Evolutionary conservation across 2,113 vertebrate species (phyloP).

Genomic region (Plecotus auritus): DNA sequence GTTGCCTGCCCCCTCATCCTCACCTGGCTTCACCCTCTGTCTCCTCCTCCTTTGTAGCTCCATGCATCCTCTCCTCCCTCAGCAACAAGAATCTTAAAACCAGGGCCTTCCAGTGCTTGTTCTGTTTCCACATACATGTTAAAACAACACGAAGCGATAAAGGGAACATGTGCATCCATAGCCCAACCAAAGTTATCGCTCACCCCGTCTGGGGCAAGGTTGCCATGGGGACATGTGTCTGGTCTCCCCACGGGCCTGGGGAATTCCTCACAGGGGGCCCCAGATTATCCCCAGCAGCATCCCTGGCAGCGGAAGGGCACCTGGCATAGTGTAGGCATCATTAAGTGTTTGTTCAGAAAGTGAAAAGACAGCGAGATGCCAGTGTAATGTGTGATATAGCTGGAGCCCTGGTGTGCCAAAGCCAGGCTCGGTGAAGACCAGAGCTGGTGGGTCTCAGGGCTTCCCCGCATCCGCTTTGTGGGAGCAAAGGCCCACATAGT

Average conservation of each 20-base stretch:
- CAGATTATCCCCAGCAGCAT: not conserved
- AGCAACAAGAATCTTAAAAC: not conserved
- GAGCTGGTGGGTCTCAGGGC: not conserved
- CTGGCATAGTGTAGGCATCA: not conserved
- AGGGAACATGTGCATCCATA: not conserved
- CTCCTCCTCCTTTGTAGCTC: not conserved
- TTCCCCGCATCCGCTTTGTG: not conserved
- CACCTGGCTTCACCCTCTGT: not conserved
- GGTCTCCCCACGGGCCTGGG: not conserved
- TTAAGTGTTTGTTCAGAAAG: not conserved
- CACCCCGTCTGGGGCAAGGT: not conserved
- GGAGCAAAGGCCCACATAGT: not conserved
- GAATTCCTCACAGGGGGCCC: not conserved
- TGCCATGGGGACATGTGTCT: not conserved
- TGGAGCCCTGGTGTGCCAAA: fast-evolving
- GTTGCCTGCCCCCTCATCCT: not conserved
- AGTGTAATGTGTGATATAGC: not conserved
- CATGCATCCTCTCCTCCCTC: not conserved
- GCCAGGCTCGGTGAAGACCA: not conserved
- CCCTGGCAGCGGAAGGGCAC: not conserved
- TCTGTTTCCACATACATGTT: not conserved
- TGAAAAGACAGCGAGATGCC: not conserved
- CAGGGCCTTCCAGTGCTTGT: not conserved
- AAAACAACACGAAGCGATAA: not conserved
- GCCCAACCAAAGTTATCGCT: not conserved